Evolutionary conservation across 2,888 invertebrate species (phyloP).

Genomic region (Gastrophysa polygoni): DNA sequence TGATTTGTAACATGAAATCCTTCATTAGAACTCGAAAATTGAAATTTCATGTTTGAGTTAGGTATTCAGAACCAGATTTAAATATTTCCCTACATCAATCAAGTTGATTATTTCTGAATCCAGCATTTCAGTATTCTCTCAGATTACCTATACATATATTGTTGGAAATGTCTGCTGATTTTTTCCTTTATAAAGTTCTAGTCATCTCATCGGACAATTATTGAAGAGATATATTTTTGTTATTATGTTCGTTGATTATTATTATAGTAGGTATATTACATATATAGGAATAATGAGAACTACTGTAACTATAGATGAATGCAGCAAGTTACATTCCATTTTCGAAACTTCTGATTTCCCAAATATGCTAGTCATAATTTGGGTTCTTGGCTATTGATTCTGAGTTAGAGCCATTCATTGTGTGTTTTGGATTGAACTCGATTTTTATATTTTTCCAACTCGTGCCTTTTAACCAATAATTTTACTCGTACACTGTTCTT

Average conservation of each 20-base stretch:
- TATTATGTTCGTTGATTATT: background rate
- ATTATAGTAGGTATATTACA: background rate
- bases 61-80: no score
- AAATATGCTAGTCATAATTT: background rate
- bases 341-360: background rate
- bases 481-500: conserved; percentile 52
- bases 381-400: background rate
- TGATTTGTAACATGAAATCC: no score
- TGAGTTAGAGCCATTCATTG: background rate
- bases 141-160: background rate
- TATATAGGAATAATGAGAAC: background rate
- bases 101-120: no score
- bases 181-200: background rate
- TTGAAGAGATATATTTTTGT: no score
- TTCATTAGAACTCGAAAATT: no score
- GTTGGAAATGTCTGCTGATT: background rate
- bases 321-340: conserved; percentile 16
- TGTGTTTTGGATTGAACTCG: conserved; percentile 21
- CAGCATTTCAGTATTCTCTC: background rate
- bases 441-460: conserved; percentile 56
- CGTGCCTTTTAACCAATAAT: conserved; percentile 56
- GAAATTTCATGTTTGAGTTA: no score
- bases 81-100: no score
- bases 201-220: background rate
- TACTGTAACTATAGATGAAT: background rate